Conservation (phyloP, 2,113 vertebrate genomes). For the Semnornis frantzii region DNA sequence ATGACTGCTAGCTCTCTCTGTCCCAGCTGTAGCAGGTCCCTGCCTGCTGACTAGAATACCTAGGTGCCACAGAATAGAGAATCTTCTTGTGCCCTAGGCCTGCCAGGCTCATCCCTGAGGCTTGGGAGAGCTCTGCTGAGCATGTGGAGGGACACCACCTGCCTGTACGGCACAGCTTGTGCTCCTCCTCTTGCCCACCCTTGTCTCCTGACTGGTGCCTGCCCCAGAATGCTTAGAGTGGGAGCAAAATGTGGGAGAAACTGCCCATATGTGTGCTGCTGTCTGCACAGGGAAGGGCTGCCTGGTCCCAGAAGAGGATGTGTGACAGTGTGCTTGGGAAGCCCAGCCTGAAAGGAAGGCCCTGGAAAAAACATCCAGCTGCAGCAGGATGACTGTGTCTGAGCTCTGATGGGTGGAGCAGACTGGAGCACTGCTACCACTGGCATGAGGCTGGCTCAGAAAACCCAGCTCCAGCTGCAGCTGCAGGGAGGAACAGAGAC, state of each 20-base stretch:
- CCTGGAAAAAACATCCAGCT: background rate
- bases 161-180: background rate
- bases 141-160: background rate
- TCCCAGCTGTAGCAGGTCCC: background rate
- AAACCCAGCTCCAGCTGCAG: background rate
- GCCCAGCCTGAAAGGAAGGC: background rate
- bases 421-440: accelerated
- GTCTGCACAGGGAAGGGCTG: background rate
- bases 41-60: background rate
- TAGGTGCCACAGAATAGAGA: background rate
- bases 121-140: background rate
- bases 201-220: background rate
- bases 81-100: background rate
- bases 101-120: background rate
- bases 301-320: background rate
- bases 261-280: background rate
- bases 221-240: background rate
- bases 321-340: accelerated
- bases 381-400: background rate
- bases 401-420: background rate
- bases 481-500: background rate
- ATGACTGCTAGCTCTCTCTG: background rate
- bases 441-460: background rate
- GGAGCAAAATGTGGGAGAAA: background rate
- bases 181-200: background rate